Percentiles rank a stretch among this genome's conserved stretches.
Conservation (phyloP, 2,888 invertebrate genomes). For the Platycheirus rosarum region DNA sequence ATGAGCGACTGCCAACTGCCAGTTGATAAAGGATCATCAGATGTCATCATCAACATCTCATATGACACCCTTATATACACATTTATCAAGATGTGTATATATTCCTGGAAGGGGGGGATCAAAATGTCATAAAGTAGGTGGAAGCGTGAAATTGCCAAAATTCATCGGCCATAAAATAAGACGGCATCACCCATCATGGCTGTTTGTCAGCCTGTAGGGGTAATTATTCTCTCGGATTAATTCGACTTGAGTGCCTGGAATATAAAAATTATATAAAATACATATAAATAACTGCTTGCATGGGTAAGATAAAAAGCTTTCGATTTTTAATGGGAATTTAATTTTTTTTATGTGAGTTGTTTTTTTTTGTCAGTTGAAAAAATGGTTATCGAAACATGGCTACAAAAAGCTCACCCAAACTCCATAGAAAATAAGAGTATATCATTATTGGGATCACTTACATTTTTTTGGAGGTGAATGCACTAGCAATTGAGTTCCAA, state of each 20-base stretch:
- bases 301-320: slow-evolving; percentile 9
- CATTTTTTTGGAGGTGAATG: too few relatives aligned
- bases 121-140: slow-evolving; percentile 64
- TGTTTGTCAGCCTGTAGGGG: not conserved
- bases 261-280: not conserved
- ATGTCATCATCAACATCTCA: slow-evolving; percentile 42
- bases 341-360: not conserved
- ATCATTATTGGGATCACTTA: too few relatives aligned
- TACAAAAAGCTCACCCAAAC: too few relatives aligned
- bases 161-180: slow-evolving; percentile 57
- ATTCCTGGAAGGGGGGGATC: slow-evolving; percentile 54
- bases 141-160: slow-evolving; percentile 58
- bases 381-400: not conserved
- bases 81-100: slow-evolving; percentile 63
- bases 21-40: slow-evolving; percentile 46
- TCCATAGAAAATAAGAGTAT: too few relatives aligned
- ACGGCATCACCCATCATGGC: slow-evolving; percentile 12
- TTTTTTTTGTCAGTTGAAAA: too few relatives aligned
- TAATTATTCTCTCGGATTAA: slow-evolving; percentile 23
- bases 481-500: too few relatives aligned
- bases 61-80: slow-evolving; percentile 23
- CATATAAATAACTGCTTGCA: slow-evolving; percentile 10
- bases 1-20: slow-evolving; percentile 10
- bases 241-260: slow-evolving; percentile 1
- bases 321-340: not conserved